Base-by-base conservation (phyloP, 2,113 vertebrate species). In the Cyanoramphus novaezelandiae region DNA sequence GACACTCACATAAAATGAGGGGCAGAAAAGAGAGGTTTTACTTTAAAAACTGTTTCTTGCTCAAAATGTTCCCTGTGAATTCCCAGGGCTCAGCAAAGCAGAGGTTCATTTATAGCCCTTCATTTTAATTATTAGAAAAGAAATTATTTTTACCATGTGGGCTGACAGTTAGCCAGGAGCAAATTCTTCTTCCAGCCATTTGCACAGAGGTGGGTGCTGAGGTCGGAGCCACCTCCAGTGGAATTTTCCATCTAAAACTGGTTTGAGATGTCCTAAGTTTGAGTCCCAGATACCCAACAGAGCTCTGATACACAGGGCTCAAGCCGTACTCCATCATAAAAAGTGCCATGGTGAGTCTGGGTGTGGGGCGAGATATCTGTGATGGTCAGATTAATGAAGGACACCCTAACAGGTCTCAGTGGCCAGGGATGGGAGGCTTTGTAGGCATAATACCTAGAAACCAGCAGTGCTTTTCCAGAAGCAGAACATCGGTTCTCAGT, bases 61-160 rank as follows among this genome's bases (percentile, higher is more conserved):
- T 93, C 70, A 79, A 21, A 92, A 92, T 82, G 67, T 93, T 94
- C 92, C 57, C 41, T 64, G 3, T 82, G 39, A 86, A 94, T 93
- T 96, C 92, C 95, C 93, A 92, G 57, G 76, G 86, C 92, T 92
- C 91, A 89, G 53, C 44, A 96, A 93, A 59, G 86, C 80, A 82
- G 88, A 86, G 0, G 7, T 72, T 92, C 77, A 72, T 96, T 96
- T 96, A 57, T 86, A 94, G 57, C 25, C 81, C 57, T 79, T 92
- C 47, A 4, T 90, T 95, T 94, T 96, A 94, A 95, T 95, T 96
- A 95, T 94, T 95, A 92, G 90, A 91, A 94, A 94, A 92, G 33
- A 91, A 92, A 92, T 91, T 88, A 71, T 93, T 95, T 94, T 89
- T 78, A 84, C 60, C 50, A 55, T 44, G 80, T 88, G 39, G 81